Percentiles rank a stretch among this genome's conserved stretches.
These are phyloP conservation scores for Pseudanteris insignis DNA, from an alignment of 2,888 invertebrate genomes.

Conservation along the genomic window DNA sequence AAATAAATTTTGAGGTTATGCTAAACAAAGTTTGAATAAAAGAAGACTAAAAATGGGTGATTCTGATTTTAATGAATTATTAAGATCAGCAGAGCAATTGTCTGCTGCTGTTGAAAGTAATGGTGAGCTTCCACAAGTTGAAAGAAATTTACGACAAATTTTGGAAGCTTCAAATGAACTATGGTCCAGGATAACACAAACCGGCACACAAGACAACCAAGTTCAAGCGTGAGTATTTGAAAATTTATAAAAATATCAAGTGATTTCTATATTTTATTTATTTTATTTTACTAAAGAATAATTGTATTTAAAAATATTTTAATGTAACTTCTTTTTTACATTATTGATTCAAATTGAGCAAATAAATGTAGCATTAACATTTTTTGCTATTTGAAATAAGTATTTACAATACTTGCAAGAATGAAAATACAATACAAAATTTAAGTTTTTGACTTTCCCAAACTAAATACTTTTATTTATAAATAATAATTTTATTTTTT, in stretches of 20 bases:
- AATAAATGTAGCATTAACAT: too few relatives aligned
- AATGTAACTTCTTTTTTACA: conserved; percentile 11
- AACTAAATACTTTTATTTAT: too few relatives aligned
- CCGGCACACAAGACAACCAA: conserved; percentile 89
- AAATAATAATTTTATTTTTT: neutral
- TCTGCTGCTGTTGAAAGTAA: conserved; percentile 88
- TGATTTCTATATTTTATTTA: conserved; percentile 3
- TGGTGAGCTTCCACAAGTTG: conserved; percentile 84
- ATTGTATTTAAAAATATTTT: too few relatives aligned
- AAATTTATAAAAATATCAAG: neutral
- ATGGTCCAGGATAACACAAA: conserved; percentile 85
- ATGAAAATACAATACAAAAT: too few relatives aligned
- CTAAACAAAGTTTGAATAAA: conserved; percentile 1
- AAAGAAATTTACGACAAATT: conserved; percentile 90
- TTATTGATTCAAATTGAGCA: too few relatives aligned
- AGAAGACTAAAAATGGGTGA: conserved; percentile 53
- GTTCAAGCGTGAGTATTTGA: conserved; percentile 75
- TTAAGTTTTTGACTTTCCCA: too few relatives aligned
- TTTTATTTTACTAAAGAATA: conserved; percentile 1
- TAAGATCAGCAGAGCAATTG: conserved; percentile 91
- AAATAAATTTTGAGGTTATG: conserved; percentile 30
- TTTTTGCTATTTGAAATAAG: too few relatives aligned
- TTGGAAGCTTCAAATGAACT: conserved; percentile 90
- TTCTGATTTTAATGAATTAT: conserved; percentile 83
- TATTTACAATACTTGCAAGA: too few relatives aligned